Evolutionary conservation across 1,140 invertebrate genomes (phyloP).

Genomic region (Dufourea novaeangliae): DNA sequence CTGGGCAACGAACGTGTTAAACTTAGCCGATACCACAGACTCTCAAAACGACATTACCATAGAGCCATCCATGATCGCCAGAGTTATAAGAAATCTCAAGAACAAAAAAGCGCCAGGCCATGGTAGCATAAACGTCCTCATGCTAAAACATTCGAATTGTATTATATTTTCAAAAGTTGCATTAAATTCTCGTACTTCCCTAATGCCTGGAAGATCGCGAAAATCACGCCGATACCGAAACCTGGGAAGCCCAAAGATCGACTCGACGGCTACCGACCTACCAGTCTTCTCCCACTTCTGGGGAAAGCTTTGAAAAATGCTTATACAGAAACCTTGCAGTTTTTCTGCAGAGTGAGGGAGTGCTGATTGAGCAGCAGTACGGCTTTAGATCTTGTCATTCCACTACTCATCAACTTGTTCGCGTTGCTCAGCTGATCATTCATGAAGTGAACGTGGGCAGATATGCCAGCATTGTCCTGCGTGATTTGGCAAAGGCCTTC

Average conservation of each 20-base stretch:
- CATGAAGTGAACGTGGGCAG: constrained; percentile 69
- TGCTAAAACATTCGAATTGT: neutral
- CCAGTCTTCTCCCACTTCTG: constrained; percentile 69
- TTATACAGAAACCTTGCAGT: constrained; percentile 60
- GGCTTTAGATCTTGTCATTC: constrained; percentile 72
- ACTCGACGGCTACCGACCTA: constrained; percentile 71
- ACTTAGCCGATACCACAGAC: too few relatives aligned
- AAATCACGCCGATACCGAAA: constrained; percentile 69
- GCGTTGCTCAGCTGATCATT: constrained; percentile 71
- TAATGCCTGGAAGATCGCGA: constrained; percentile 67
- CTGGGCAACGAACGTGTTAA: too few relatives aligned
- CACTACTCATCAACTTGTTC: constrained; percentile 72
- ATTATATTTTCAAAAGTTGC: constrained; percentile 70
- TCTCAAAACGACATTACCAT: too few relatives aligned
- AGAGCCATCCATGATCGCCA: too few relatives aligned
- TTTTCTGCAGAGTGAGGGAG: constrained; percentile 47
- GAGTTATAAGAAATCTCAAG: too few relatives aligned
- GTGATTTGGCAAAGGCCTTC: constrained; percentile 78
- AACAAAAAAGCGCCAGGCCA: too few relatives aligned
- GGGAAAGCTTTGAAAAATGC: constrained; percentile 68
- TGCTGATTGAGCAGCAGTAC: constrained; percentile 71
- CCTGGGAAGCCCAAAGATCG: constrained; percentile 58
- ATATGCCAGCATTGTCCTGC: constrained; percentile 64
- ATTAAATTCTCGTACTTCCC: constrained; percentile 68
- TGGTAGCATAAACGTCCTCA: too few relatives aligned